Percentiles rank a stretch among this genome's conserved stretches.
phyloP scores from a whole-genome alignment of 2,113 vertebrate genomes.

The Nyctibius bracteatus region DNA sequence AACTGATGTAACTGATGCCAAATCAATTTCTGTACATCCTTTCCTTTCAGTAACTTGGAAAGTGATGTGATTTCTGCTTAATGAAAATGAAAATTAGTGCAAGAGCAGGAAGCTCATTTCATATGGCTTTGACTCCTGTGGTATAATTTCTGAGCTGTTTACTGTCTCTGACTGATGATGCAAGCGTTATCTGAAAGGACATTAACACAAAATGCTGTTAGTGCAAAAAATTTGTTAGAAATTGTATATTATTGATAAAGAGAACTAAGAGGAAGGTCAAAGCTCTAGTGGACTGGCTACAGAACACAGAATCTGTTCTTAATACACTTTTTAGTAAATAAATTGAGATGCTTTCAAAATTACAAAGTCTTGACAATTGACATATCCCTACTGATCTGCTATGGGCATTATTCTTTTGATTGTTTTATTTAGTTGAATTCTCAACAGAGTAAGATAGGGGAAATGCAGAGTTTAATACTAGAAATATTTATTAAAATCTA shows the following conservation, averaged over 20 bases:
- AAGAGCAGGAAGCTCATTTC: constrained; percentile 19
- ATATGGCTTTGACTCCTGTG: neutral
- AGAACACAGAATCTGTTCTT: neutral
- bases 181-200: neutral
- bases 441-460: neutral
- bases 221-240: neutral
- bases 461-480: neutral
- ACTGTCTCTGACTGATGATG: neutral
- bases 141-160: constrained; percentile 22
- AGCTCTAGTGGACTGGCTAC: neutral
- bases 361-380: neutral
- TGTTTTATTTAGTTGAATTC: neutral
- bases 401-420: neutral
- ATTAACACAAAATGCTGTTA: neutral
- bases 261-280: neutral
- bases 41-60: constrained; percentile 53
- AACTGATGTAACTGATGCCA: constrained; percentile 55
- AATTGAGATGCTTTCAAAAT: neutral
- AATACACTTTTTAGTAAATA: neutral
- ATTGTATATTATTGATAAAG: neutral
- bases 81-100: constrained; percentile 60
- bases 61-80: constrained; percentile 55
- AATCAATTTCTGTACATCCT: constrained; percentile 26
- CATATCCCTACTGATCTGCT: neutral
- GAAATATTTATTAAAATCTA: neutral